Conservation (phyloP, 2,797 vertebrate genomes). For the Artibeus jamaicensis region DNA sequence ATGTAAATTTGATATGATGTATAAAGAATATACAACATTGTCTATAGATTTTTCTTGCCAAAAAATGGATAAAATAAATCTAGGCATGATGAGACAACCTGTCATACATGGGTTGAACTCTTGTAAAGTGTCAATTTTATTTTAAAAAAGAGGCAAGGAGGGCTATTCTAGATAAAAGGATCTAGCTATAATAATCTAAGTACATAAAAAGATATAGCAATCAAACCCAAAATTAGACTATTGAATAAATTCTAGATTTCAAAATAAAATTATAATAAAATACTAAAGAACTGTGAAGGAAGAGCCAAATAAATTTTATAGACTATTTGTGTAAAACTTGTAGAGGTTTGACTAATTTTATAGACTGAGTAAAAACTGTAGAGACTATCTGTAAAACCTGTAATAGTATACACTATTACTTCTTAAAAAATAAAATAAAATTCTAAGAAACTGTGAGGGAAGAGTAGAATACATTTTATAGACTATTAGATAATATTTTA, state of each 20-base stretch:
- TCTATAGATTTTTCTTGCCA: background rate
- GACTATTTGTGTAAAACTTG: background rate
- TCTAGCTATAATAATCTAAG: no score
- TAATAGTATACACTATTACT: no score
- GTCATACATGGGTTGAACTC: background rate
- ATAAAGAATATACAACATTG: background rate
- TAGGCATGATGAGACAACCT: background rate
- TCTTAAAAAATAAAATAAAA: no score
- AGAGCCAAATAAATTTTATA: background rate
- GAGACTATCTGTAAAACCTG: background rate
- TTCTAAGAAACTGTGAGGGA: no score
- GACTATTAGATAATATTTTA: background rate
- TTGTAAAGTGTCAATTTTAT: slow-evolving; percentile 1
- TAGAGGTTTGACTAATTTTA: no score
- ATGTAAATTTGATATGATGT: background rate
- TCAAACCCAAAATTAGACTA: background rate
- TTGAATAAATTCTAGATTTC: background rate
- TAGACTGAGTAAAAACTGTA: no score
- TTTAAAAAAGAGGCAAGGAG: background rate
- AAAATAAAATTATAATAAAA: background rate
- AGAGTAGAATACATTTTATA: no score
- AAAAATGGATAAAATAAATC: background rate
- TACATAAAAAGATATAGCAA: background rate
- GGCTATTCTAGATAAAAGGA: background rate
- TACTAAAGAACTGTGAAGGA: background rate